Base-by-base conservation (phyloP, 2,888 invertebrate genomes). In the Aplocera efformata region DNA sequence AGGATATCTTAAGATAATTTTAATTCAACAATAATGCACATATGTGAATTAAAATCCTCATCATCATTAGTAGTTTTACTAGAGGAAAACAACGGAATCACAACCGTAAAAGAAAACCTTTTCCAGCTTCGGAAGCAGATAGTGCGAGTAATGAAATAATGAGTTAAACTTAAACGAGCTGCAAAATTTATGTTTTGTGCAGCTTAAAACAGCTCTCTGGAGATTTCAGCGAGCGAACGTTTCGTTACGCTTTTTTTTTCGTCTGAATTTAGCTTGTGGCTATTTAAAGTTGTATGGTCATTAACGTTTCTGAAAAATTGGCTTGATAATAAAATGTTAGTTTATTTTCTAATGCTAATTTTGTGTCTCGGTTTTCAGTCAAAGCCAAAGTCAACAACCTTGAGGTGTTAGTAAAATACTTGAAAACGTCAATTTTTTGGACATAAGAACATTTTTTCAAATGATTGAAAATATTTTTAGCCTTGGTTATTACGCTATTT, bases 101-200 rank as follows among this genome's bases (percentile, higher is more conserved):
- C 46, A 31, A 32, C 40, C 34, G 33, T 31, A 43, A 50, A 46
- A 41, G 42, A 34, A 48, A 48, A 33, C 33, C 43, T n/a, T 31
- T 13, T 24, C 26, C 51, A 63, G 59, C 58, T 63, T 57, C 56
- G 51, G 54, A 56, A 65, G 60, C 63, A 70, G 72, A 76, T 78
- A 82, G 73, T 67, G 55, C 65, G 66, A 64, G 67, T 81, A 81
- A 83, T 82, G 72, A 81, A 82, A 81, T 83, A 84, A 83, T 84
- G 79, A 83, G 79, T 72, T 76, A 70, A 83, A 78, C 78, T 82
- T 77, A 74, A 84, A 80, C 79, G 75, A 82, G 79, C 84, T 80
- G 78, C 75, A 69, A 79, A 85, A 83, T 82, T 75, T 82, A 82
- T 81, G 79, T 84, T 83, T 83, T 74, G 76, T 78, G 64, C 75